Evolutionary conservation across 2,113 vertebrate genomes (phyloP).

Genomic region (Amphilophus citrinellus): DNA sequence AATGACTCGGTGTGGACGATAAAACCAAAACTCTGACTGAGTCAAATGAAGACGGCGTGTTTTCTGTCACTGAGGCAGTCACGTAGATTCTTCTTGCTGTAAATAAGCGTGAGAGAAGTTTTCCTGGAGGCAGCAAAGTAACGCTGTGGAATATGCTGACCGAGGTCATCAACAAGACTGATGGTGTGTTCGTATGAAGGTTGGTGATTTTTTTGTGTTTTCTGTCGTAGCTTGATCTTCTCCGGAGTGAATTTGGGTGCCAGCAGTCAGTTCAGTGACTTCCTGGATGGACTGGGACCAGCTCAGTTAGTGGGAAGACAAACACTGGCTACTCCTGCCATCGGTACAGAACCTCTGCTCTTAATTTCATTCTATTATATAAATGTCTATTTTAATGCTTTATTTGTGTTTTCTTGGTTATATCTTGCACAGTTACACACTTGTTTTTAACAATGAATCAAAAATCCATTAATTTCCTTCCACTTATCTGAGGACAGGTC

Average conservation of each 20-base stretch:
- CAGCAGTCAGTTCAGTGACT: constrained; percentile 97
- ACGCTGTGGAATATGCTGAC: neutral
- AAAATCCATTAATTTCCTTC: neutral
- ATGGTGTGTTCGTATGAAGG: neutral
- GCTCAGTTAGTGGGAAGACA: constrained; percentile 97
- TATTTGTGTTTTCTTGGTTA: neutral
- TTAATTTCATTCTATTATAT: neutral
- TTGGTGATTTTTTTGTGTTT: neutral
- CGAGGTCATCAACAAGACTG: neutral
- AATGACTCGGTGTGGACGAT: neutral
- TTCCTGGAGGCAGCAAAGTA: neutral
- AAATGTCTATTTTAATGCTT: neutral
- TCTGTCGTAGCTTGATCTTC: constrained; percentile 89
- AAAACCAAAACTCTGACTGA: neutral
- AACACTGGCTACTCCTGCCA: constrained; percentile 95
- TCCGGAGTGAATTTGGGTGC: constrained; percentile 93
- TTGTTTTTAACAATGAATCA: neutral
- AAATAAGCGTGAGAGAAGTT: neutral
- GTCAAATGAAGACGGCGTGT: neutral
- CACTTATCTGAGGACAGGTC: no score
- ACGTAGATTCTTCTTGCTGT: neutral
- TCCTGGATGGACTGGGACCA: constrained; percentile 95
- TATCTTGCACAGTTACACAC: neutral
- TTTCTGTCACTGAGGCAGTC: neutral
- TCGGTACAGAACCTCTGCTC: constrained; percentile 81